Percentiles rank a stretch among this genome's conserved stretches.
Conservation (phyloP, 1,140 invertebrate genomes). For the Patella vulgata region DNA sequence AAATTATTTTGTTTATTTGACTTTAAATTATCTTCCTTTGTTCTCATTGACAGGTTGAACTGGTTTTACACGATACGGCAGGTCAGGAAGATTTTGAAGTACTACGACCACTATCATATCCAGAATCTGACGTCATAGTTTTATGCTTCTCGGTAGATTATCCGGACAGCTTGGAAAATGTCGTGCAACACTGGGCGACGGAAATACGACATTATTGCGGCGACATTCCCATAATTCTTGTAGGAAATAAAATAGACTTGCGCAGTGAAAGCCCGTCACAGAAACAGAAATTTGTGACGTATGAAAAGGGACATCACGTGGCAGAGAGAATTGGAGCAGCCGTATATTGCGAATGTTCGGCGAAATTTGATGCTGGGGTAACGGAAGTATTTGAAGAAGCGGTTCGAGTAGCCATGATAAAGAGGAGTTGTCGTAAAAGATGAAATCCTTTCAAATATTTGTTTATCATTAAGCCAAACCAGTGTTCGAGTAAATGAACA, state of each 20-base stretch:
- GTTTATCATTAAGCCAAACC: no score
- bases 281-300: constrained; percentile 72
- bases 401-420: constrained; percentile 30
- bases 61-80: constrained; percentile 92
- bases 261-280: constrained; percentile 88
- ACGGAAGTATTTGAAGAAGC: constrained; percentile 52
- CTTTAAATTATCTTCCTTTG: no score
- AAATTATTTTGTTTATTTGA: no score
- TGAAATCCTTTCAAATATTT: no score
- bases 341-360: constrained; percentile 58
- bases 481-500: no score
- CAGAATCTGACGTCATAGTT: constrained; percentile 82
- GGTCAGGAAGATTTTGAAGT: constrained; percentile 92
- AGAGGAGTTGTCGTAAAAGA: no score
- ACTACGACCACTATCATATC: constrained; percentile 94
- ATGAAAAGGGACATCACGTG: constrained; percentile 41
- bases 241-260: constrained; percentile 72
- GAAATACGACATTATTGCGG: constrained; percentile 90
- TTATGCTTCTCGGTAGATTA: constrained; percentile 51
- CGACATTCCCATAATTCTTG: constrained; percentile 92
- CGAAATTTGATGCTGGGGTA: constrained; percentile 52
- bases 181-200: constrained; percentile 80
- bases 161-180: constrained; percentile 92
- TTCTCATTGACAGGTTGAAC: constrained; percentile 76
- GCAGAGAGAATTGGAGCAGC: constrained; percentile 39